Evolutionary conservation across 2,888 invertebrate genomes (phyloP).

Genomic region (Eupithecia exiguata): DNA sequence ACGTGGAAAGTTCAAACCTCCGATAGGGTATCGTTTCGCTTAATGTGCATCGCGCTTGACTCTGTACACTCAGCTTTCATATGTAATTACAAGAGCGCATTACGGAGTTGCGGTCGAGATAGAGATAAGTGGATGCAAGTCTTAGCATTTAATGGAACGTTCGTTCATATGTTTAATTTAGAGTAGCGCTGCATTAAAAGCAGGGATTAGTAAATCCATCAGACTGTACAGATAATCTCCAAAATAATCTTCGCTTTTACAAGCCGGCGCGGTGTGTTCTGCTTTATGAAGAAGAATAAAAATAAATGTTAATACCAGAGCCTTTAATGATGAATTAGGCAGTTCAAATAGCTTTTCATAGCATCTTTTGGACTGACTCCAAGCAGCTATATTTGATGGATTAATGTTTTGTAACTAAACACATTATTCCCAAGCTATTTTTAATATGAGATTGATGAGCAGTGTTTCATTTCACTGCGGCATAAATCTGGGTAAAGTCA

Average conservation of each 20-base stretch:
- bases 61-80: constrained; percentile 53
- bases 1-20: constrained; percentile 67
- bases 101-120: constrained; percentile 50
- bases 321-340: constrained; percentile 46
- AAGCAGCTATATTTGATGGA: constrained; percentile 56
- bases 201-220: constrained; percentile 26
- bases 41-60: constrained; percentile 58
- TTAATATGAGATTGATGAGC: constrained; percentile 44
- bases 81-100: constrained; percentile 57
- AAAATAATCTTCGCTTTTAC: neutral
- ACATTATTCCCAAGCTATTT: constrained; percentile 53
- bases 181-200: constrained; percentile 30
- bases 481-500: constrained; percentile 14
- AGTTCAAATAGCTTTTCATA: constrained; percentile 46
- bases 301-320: constrained; percentile 31
- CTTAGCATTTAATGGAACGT: constrained; percentile 33
- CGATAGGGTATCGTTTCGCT: constrained; percentile 69
- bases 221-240: constrained; percentile 18
- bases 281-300: constrained; percentile 13
- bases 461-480: constrained; percentile 37
- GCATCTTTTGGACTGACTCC: constrained; percentile 56
- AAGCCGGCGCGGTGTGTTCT: constrained; percentile 1
- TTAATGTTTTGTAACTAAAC: constrained; percentile 58
- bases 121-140: constrained; percentile 46
- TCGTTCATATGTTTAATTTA: constrained; percentile 39